Evolutionary conservation across 2,888 invertebrate genomes (phyloP), one percentile per base, ranked within the genome.

Genomic region (Noctua janthe): DNA sequence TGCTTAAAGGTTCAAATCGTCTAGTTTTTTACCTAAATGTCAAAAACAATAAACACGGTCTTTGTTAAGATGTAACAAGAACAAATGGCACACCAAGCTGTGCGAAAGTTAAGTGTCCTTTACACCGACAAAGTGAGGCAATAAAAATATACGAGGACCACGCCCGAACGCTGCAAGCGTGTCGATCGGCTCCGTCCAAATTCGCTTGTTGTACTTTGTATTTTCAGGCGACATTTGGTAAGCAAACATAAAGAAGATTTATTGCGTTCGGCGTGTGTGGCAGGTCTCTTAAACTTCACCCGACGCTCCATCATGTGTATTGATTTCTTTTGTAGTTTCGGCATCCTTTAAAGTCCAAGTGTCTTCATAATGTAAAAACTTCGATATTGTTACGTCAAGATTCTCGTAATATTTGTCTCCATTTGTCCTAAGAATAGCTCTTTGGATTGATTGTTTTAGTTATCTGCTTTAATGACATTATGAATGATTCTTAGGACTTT

Each of bases 201-300:
- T 93, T 93, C 88, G 92, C 93, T 92, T 92, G 93, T 94, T 94
- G 94, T 95, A 91, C 80, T 88, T 94, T 94, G 85, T 86, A 81
- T 88, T 87, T 95, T 92, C 92, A 94, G 91, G 93, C 92, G 94
- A 95, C 95, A 94, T 94, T 95, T 93, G 93, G 95, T 95, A 94
- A 93, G 94, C 95, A 96, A 92, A 96, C 95, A 94, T 93, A 93
- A 92, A 93, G 91, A 92, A 94, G 94, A 96, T 96, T 96, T 96
- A 96, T 95, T 94, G 93, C 92, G 83, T 92, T 92, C 91, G 87
- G 92, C 94, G 94, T 95, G 96, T 95, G 95, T 93, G 95, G 94
- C 92, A 88, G 87, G 85, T 90, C 90, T 88, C 81, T 92, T 92
- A 90, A 90, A 90, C 89, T 91, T 91, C 80, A 87, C 84, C 91